Percentiles rank a stretch among this genome's conserved stretches.
Conservation (phyloP, 2,113 vertebrate species). For the Colossoma macropomum region DNA sequence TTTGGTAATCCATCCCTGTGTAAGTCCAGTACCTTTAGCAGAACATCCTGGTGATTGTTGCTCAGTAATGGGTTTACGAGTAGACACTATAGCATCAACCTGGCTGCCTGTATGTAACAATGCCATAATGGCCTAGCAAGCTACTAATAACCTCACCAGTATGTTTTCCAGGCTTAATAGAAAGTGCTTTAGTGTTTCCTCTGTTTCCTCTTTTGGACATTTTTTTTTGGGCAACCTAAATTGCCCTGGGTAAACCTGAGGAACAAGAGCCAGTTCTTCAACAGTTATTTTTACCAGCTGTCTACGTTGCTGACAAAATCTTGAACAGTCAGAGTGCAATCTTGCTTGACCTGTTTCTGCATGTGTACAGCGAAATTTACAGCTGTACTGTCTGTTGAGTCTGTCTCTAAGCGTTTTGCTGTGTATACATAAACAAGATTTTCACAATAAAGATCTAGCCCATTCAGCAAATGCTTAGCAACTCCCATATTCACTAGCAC, state of each 20-base stretch:
- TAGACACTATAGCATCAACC: not conserved
- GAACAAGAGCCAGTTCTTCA: not conserved
- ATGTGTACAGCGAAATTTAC: not conserved
- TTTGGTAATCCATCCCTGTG: not conserved
- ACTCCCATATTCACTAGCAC: not conserved
- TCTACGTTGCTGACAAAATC: not conserved
- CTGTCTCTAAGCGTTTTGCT: slow-evolving; percentile 3
- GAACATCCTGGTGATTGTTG: not conserved
- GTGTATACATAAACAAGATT: slow-evolving; percentile 3
- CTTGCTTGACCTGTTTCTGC: not conserved
- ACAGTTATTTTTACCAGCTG: not conserved
- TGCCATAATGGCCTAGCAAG: not conserved
- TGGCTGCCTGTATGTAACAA: not conserved
- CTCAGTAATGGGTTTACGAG: not conserved
- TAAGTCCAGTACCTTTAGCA: not conserved
- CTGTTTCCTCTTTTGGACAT: not conserved
- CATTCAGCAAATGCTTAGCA: not conserved
- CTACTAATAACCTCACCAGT: not conserved
- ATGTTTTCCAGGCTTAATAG: not conserved
- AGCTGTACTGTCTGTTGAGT: not conserved
- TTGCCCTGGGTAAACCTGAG: not conserved
- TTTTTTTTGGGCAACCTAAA: not conserved
- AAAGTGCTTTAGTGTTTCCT: not conserved
- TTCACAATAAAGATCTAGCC: not conserved
- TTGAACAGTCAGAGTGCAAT: not conserved